Base-by-base conservation (phyloP, 37 sponge, comb jelly and placozoan species). In the Halisarca cf. caerulea region DNA sequence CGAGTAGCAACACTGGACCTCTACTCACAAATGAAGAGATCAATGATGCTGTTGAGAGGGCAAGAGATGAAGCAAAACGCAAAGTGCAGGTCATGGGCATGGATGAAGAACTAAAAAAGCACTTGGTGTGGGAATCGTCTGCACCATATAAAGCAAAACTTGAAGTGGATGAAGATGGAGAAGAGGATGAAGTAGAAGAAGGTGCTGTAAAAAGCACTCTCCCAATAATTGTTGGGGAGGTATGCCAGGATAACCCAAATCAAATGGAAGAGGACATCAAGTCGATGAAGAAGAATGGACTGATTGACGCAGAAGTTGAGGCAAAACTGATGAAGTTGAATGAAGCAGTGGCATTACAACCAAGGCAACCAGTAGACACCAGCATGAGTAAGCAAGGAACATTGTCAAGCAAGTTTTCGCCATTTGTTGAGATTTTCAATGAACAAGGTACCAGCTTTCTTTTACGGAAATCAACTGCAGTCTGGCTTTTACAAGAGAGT, bases 401-500 rank as follows among this genome's bases (percentile, higher is more conserved):
- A 66, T 21, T 28, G 54, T 24, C 27, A 25, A 59, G 60, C 6
- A 71, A 71, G 36, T 36, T 21, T 8, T 71, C 5, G 27, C 72
- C 72, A 3, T 71, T 14, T 37, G 72, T 71, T 71, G 72, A 2
- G 30, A 7, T 71, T 2, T n/a, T n/a, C n/a, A 32, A 71, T 2
- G 28, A 33, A 23, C 3, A 2, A 27, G 72, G 72, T 27, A 33
- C 27, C 3, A 71, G 21, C 4, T 23, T 71, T 2, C 33, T 17
- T 36, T 35, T 71, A 3, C 5, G 30, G 3, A 71, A 71, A 8
- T 35, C 72, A 2, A 71, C 72, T 28, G 72, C 72, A 35, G 72
- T 71, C 21, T 71, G 72, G 72, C 39, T 71, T 9, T 9, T 71
- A 6, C 72, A 71, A 37, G 72, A 71, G 33, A 36, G 72, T 28